These are phyloP conservation scores for Drosophila asahinai DNA, from an alignment of 1,140 invertebrate species.

Conservation along the genomic window DNA sequence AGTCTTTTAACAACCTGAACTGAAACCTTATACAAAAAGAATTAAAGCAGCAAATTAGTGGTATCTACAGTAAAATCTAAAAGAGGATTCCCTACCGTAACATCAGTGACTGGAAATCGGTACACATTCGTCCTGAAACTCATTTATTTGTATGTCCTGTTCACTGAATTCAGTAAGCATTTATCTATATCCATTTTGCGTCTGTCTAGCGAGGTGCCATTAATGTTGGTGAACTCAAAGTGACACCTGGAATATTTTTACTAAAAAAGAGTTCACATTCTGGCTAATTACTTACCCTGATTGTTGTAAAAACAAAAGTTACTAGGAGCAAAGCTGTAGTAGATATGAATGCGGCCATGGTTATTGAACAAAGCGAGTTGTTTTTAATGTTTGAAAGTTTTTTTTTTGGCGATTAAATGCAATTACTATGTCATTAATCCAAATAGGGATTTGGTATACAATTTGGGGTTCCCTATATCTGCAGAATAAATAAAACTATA, in stretches of 20 bases:
- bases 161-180: conserved; percentile 15
- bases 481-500: neutral
- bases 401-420: neutral
- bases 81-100: neutral
- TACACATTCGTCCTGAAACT: conserved; percentile 1
- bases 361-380: neutral
- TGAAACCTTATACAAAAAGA: neutral
- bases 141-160: conserved; percentile 10
- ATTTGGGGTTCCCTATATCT: neutral
- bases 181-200: neutral
- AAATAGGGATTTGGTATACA: neutral
- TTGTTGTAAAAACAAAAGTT: neutral
- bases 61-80: neutral
- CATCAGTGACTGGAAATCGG: conserved; percentile 6
- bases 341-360: neutral
- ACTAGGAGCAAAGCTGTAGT: neutral
- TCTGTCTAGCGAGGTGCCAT: conserved; percentile 4
- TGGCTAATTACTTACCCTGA: neutral
- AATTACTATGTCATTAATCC: neutral
- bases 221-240: conserved; percentile 19
- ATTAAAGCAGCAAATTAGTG: no score
- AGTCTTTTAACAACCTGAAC: conserved; percentile 1
- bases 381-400: neutral
- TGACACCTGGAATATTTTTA: neutral
- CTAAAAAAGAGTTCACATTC: no score